Evolutionary conservation across 2,888 invertebrate species (phyloP), one percentile per base, ranked within the genome.

Genomic region (Phyllotreta cruciferae): DNA sequence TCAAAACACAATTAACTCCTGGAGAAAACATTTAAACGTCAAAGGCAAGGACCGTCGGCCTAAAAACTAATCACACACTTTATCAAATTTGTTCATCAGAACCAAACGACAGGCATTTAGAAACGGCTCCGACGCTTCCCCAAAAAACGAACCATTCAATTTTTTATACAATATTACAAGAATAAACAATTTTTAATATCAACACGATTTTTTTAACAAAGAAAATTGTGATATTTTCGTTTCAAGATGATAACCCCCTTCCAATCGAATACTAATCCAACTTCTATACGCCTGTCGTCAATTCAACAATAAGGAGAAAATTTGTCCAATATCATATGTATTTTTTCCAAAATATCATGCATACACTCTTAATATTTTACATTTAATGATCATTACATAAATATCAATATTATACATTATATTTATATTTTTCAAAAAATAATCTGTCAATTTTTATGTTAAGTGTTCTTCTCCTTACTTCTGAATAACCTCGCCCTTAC

Each of bases 301-400:
- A 79, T 80, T 80, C 81, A 81, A 78, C 73, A 79, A 80, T 77
- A 79, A 80, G 80, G 79, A 81, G 80, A 81, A 80, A 78, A 78
- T 72, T 54, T 70, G 66, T 72, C 72, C 74, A 75, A 78, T 78
- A 78, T 75, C 71, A 73, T 75, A 72, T 73, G 62, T 62, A 56
- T 56, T 64, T 24, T 64, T 61, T 57, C 60, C 61, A 74, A 75
- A 76, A 76, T 76, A 78, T 75, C 78, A 79, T 79, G 77, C 77
- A 78, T 77, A 79, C 77, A 78, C 71, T 74, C 75, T 77, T 78
- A 77, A 74, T 69, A 71, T 69, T 76, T 76, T 77, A 77, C 78
- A 78, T 77, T 76, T 75, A 78, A 73, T 77, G 75, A 77, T 75
- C 75, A 74, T 78, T 77, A 79, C 73, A 76, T 78, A 78, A 76